Conservation (phyloP, 2,113 vertebrate species). For the Brienomyrus brachyistius region DNA sequence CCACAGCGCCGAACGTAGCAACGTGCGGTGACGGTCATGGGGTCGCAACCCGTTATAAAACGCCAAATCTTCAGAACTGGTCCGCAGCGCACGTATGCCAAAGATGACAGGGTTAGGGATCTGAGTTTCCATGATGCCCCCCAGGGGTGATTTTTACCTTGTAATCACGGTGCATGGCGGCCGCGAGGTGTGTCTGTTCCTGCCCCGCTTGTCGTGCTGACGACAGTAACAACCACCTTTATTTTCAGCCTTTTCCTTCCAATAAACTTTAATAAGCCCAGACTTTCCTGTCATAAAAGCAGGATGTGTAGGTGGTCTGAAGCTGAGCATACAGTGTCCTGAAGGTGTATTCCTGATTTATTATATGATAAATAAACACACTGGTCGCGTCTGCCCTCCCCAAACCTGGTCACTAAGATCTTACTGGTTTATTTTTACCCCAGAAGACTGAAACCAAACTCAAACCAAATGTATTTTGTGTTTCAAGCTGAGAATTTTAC, state of each 20-base stretch:
- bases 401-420: neutral
- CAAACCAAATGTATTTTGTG: neutral
- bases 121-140: neutral
- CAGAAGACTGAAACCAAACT: neutral
- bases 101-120: neutral
- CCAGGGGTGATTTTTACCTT: neutral
- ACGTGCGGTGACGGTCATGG: neutral
- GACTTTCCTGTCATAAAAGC: slow-evolving; percentile 11
- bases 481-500: neutral
- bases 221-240: neutral
- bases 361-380: slow-evolving; percentile 9
- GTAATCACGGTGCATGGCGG: neutral
- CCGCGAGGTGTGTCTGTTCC: neutral
- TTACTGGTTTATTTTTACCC: neutral
- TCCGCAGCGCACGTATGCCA: neutral
- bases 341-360: neutral
- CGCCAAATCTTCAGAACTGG: neutral
- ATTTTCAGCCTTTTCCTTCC: slow-evolving; percentile 7
- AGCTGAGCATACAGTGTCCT: neutral
- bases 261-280: slow-evolving; percentile 16
- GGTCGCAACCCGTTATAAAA: neutral
- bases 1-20: neutral
- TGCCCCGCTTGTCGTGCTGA: neutral
- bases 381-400: too few species aligned
- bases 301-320: slow-evolving; percentile 10